Evolutionary conservation across 2,888 invertebrate genomes (phyloP).

Genomic region (Drosophila tanythrix): DNA sequence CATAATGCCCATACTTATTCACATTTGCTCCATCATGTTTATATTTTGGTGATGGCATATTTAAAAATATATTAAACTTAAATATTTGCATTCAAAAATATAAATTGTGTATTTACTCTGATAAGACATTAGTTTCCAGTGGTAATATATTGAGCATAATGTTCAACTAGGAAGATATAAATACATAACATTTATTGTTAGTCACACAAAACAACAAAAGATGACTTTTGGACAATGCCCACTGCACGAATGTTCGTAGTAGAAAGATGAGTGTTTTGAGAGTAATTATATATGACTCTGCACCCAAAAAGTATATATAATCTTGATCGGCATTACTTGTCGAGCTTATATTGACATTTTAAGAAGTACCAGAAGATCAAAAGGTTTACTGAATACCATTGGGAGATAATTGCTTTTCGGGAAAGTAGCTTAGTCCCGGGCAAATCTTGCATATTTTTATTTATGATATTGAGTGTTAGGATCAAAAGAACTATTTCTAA

Average conservation of each 20-base stretch:
- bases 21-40: background rate
- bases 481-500: background rate
- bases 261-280: no score
- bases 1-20: background rate
- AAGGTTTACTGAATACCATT: background rate
- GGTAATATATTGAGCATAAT: no score
- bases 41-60: background rate
- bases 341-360: background rate
- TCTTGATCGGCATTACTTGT: background rate
- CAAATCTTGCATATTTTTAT: background rate
- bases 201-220: no score
- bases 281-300: no score
- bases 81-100: background rate
- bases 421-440: background rate
- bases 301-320: background rate
- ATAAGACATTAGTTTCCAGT: no score
- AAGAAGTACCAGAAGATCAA: background rate
- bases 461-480: background rate
- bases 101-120: background rate
- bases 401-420: background rate
- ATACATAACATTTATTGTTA: no score
- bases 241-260: no score
- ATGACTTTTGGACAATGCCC: no score
- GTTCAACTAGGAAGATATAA: no score
- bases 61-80: background rate